Percentiles rank a stretch among this genome's conserved stretches.
Evolutionary conservation across 1,140 invertebrate genomes (phyloP).

Genomic region (Asbolus verrucosus): DNA sequence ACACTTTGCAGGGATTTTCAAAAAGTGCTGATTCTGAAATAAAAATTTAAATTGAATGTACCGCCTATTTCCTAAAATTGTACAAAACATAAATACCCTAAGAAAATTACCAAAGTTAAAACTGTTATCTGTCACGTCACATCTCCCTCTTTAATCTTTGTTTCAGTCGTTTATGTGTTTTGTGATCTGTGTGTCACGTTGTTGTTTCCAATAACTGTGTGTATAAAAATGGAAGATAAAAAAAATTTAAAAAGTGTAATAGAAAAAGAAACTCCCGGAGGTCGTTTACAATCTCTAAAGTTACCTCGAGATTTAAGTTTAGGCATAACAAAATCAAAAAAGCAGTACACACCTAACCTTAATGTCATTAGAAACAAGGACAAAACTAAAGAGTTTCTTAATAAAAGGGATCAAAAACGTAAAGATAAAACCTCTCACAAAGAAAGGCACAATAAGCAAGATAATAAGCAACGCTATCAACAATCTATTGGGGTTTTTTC

Average conservation of each 20-base stretch:
- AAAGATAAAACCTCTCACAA: slow-evolving; percentile 25
- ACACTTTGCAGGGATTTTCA: slow-evolving; percentile 48
- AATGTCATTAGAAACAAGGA: slow-evolving; percentile 58
- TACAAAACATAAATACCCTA: no score
- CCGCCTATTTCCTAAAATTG: not conserved
- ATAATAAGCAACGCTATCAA: slow-evolving; percentile 45
- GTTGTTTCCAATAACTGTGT: slow-evolving; percentile 1
- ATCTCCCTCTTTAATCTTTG: no score
- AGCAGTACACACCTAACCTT: slow-evolving; percentile 57
- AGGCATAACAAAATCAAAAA: slow-evolving; percentile 59
- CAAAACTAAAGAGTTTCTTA: slow-evolving; percentile 55
- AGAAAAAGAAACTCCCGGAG: slow-evolving; percentile 11
- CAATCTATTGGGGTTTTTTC: slow-evolving; percentile 58
- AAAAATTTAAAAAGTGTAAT: slow-evolving; percentile 20
- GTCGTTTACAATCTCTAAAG: slow-evolving; percentile 55
- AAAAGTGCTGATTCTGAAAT: slow-evolving; percentile 14
- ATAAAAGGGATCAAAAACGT: slow-evolving; percentile 39
- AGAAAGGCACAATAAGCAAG: slow-evolving; percentile 45
- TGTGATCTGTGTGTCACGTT: no score
- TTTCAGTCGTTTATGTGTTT: no score
- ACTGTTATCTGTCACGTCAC: no score
- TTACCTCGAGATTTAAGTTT: slow-evolving; percentile 58
- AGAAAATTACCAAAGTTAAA: not conserved
- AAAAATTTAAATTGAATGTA: not conserved
- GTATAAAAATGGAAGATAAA: slow-evolving; percentile 33